A percentile compares a stretch with the other conserved stretches of the same genome.
phyloP scores from a whole-genome alignment of 2,888 invertebrate species.

The Dicranocentrus wangi region DNA sequence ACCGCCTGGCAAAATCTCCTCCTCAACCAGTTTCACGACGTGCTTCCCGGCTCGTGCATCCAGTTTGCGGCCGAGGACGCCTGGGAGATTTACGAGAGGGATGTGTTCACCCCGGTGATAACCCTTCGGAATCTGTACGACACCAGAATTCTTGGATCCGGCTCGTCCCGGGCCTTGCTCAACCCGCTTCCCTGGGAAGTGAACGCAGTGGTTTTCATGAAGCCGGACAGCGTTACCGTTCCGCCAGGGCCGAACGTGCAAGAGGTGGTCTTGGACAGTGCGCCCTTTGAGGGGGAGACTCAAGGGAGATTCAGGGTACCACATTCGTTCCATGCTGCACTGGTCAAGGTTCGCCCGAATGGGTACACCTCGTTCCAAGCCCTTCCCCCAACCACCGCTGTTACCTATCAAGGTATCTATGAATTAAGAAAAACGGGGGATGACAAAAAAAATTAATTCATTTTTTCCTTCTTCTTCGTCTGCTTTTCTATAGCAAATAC shows the following conservation, averaged over 20 bases:
- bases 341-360: constrained; percentile 59
- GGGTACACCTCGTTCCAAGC: constrained; percentile 57
- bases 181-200: constrained; percentile 67
- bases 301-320: constrained; percentile 66
- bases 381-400: constrained; percentile 26
- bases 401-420: background rate
- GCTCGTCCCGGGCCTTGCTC: constrained; percentile 55
- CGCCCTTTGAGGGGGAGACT: constrained; percentile 47
- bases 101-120: constrained; percentile 51
- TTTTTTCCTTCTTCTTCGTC: background rate
- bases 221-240: constrained; percentile 46
- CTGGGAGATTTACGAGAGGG: constrained; percentile 72
- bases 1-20: constrained; percentile 76
- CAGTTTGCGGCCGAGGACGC: constrained; percentile 75
- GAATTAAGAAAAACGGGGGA: too few relatives aligned
- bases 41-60: constrained; percentile 77
- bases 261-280: constrained; percentile 40
- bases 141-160: constrained; percentile 49
- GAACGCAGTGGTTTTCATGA: constrained; percentile 68
- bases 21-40: constrained; percentile 78
- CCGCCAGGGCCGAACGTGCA: constrained; percentile 62
- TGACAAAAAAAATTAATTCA: background rate
- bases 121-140: constrained; percentile 61
- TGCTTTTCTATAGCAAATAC: constrained; percentile 27
- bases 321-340: constrained; percentile 64